phyloP scores from a whole-genome alignment of 2,797 vertebrate genomes.

The Falco novaeseelandiae region DNA sequence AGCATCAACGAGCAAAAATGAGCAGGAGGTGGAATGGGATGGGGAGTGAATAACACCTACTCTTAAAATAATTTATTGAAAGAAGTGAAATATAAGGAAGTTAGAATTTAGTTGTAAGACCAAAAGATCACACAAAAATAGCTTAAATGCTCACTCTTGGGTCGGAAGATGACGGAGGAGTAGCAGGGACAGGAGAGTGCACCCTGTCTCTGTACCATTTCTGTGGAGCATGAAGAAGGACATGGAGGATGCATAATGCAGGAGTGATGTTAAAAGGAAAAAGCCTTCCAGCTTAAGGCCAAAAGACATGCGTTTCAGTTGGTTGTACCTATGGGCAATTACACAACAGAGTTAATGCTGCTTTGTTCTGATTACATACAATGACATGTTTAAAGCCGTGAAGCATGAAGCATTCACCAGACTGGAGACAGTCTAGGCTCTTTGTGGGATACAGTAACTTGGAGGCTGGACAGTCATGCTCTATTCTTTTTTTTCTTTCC shows the following conservation, averaged over 20 bases:
- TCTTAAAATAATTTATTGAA: not conserved
- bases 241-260: not conserved
- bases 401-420: not conserved
- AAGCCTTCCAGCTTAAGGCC: not conserved
- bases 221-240: not conserved
- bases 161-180: not conserved
- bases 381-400: not conserved
- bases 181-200: not conserved
- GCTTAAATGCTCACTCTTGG: not conserved
- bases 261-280: not conserved
- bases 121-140: not conserved
- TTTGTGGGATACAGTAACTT: not conserved
- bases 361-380: not conserved
- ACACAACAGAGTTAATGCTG: not conserved
- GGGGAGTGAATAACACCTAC: not conserved
- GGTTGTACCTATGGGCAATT: not conserved
- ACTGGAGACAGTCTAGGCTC: not conserved
- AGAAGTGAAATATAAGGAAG: not conserved
- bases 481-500: not conserved
- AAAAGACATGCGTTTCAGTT: not conserved
- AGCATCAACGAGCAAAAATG: not conserved
- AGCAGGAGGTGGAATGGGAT: not conserved
- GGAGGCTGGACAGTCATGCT: not conserved
- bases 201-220: not conserved
- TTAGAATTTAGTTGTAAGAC: not conserved